Evolutionary conservation across 2,797 vertebrate genomes (phyloP), one percentile per base, ranked within the genome.

Genomic region (Parauchenoglanis ngamensis): DNA sequence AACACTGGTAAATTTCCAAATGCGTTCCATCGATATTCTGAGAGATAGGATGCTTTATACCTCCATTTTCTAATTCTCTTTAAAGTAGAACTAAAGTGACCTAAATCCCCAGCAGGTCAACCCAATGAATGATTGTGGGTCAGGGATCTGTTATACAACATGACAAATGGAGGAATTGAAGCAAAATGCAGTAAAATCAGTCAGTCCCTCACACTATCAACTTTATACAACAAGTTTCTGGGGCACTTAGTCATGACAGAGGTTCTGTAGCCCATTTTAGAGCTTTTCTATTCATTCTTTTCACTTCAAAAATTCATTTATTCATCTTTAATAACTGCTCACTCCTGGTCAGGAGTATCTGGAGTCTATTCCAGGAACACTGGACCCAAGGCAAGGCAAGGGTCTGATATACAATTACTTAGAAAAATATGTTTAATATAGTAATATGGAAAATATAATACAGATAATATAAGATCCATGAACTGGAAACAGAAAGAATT

Each of bases 201-300:
- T n/a, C n/a, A 54, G 17, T 57, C 6, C 54, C n/a, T n/a, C 15
- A 10, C 78, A 75, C 15, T 54, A 44, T 46, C 4, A 49, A 1
- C n/a, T 72, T 82, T 52, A 82, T 44, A 61, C 63, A 35, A 28
- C n/a, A 56, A 11, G 10, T 21, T 70, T 70, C 49, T 56, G 56
- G 61, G 67, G 25, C 40, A 4, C 65, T 72, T 67, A 56, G 3
- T 82, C 54, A 57, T 73, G 68, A 81, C 56, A 59, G 35, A 73
- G 17, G 54, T 44, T 72, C 56, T 54, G 54, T 46, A 73, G 35
- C 17, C 25, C 67, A 73, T 72, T 72, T 81, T 35, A 49, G 35
- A 72, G 65, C 25, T 15, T 81, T 72, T 86, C 76, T 72, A 70
- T 80, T 72, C 31, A 61, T 70, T 81, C 65, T 70, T 54, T 81